A percentile compares a stretch with the other conserved stretches of the same genome.
Evolutionary conservation across 30 jellyfish, hydroid and myxozoan species (phyloP).

Genomic region (Haliclystus octoradiatus): DNA sequence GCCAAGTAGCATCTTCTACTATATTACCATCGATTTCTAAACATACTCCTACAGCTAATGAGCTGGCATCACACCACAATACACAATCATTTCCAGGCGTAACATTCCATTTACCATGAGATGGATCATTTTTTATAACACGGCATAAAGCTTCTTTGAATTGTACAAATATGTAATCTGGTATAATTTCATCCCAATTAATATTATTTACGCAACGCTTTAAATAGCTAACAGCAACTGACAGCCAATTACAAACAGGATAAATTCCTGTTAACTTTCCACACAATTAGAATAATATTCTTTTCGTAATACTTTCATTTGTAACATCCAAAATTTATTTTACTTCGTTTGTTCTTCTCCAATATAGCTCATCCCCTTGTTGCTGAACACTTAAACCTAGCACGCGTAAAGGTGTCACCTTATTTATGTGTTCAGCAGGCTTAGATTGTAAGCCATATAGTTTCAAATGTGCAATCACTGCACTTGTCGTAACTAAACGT

Average conservation of each 20-base stretch:
- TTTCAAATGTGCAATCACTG: slow-evolving; percentile 3
- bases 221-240: neutral
- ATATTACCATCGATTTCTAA: slow-evolving; percentile 12
- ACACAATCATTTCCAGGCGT: neutral
- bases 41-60: slow-evolving; percentile 10
- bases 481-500: too few species aligned
- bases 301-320: neutral
- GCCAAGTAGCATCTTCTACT: slow-evolving; percentile 35
- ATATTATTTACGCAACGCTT: slow-evolving; percentile 7
- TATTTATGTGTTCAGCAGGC: slow-evolving; percentile 11
- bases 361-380: too few species aligned
- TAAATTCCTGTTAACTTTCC: slow-evolving; percentile 16
- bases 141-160: neutral
- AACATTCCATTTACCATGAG: slow-evolving; percentile 17
- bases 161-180: neutral
- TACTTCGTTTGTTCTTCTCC: too few species aligned
- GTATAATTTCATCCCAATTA: slow-evolving; percentile 10
- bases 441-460: slow-evolving; percentile 4
- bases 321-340: too few species aligned
- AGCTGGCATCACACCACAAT: slow-evolving; percentile 32
- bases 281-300: slow-evolving; percentile 13
- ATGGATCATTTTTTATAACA: slow-evolving; percentile 7
- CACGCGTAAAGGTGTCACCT: too few species aligned
- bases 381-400: too few species aligned
- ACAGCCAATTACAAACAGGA: slow-evolving; percentile 26